Conservation (phyloP, 2,113 vertebrate species). For the Serinus canaria region DNA sequence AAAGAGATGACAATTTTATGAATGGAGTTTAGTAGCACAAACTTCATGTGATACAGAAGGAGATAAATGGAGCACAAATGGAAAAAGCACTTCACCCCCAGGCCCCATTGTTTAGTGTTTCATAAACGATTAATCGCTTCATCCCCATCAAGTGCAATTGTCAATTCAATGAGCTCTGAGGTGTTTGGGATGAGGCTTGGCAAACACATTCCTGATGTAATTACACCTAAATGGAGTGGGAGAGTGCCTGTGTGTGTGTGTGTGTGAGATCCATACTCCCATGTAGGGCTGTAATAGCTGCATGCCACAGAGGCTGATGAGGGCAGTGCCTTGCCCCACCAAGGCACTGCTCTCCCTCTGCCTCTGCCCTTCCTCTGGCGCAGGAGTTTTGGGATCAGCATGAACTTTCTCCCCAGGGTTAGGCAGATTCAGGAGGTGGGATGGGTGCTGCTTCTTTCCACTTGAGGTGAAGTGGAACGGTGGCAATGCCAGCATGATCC, state of each 20-base stretch:
- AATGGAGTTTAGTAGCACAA: conserved; percentile 14
- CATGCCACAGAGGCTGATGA: neutral
- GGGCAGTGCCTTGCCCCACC: neutral
- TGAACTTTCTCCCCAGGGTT: neutral
- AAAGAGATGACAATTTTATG: neutral
- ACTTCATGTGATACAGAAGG: conserved; percentile 19
- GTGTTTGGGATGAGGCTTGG: neutral
- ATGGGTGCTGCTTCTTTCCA: neutral
- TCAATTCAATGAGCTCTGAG: conserved; percentile 49
- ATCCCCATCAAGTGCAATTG: conserved; percentile 60
- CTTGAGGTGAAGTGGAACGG: neutral
- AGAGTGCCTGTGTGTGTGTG: neutral
- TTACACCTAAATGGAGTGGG: conserved; percentile 22
- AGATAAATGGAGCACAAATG: conserved; percentile 57
- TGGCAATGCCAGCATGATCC: neutral
- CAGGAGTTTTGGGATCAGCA: neutral
- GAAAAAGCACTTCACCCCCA: conserved; percentile 49
- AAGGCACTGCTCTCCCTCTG: neutral
- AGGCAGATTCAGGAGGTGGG: neutral
- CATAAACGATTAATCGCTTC: conserved; percentile 62
- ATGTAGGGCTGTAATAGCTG: accelerated
- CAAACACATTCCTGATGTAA: conserved; percentile 31
- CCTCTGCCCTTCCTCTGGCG: accelerated
- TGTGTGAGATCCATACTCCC: accelerated
- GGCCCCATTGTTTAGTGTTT: conserved; percentile 52